Evolutionary conservation across 2,797 vertebrate species (phyloP).

Genomic region (Helarctos malayanus): DNA sequence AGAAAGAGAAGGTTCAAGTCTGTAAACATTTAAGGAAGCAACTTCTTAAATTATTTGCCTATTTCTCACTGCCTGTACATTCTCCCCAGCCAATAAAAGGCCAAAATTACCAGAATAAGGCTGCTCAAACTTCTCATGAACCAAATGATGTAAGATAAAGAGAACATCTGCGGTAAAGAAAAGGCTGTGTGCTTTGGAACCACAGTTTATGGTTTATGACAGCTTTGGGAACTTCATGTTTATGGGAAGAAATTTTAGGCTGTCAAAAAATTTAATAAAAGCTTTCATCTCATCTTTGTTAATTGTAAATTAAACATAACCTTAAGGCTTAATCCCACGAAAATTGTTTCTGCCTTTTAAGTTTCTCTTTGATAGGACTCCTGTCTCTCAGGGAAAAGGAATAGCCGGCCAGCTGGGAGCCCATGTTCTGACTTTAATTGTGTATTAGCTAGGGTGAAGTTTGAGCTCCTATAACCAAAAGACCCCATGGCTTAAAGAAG

Average conservation of each 20-base stretch:
- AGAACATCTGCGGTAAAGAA: background rate
- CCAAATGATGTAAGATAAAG: background rate
- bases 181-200: background rate
- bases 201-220: background rate
- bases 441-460: background rate
- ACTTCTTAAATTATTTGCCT: conserved; percentile 32
- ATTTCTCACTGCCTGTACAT: background rate
- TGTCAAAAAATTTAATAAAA: background rate
- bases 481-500: background rate
- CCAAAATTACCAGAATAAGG: conserved; percentile 7
- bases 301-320: background rate
- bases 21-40: conserved; percentile 39
- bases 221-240: background rate
- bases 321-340: background rate
- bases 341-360: background rate
- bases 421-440: conserved; percentile 14
- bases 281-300: background rate
- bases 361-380: background rate
- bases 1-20: conserved; percentile 15
- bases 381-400: conserved; percentile 4
- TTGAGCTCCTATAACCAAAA: background rate
- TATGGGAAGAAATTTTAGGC: background rate
- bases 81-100: background rate
- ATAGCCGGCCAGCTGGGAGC: background rate
- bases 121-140: background rate